Evolutionary conservation across 1,140 invertebrate genomes (phyloP).

Genomic region (Heterodera schachtii): DNA sequence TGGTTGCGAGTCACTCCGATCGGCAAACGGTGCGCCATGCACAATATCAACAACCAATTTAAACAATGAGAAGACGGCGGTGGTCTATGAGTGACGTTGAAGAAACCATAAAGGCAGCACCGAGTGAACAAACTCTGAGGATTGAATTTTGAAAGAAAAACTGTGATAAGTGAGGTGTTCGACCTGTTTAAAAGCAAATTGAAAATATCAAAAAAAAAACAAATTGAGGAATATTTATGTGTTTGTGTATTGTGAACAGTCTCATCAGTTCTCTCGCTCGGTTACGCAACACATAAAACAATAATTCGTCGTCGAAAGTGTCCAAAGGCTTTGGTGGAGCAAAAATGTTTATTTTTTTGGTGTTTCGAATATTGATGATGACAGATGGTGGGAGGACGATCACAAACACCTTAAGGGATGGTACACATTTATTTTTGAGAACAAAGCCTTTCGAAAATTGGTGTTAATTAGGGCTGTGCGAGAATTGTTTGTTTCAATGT

Average conservation of each 20-base stretch:
- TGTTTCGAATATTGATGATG: no score
- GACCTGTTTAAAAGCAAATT: slow-evolving; percentile 9
- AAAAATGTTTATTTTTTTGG: no score
- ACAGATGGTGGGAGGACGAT: no score
- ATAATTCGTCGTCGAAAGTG: background rate
- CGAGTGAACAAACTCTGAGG: background rate
- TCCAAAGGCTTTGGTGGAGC: no score
- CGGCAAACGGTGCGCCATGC: background rate
- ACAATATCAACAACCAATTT: background rate
- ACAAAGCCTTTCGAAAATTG: no score
- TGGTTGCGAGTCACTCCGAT: background rate
- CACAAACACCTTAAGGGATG: no score
- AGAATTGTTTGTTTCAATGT: no score
- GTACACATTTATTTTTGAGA: no score
- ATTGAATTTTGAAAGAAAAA: background rate
- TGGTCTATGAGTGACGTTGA: background rate
- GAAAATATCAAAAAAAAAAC: slow-evolving; percentile 7
- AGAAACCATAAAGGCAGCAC: background rate
- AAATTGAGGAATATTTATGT: slow-evolving; percentile 7
- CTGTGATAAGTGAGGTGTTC: background rate
- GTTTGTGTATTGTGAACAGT: background rate
- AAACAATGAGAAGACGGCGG: no score
- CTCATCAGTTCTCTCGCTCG: background rate
- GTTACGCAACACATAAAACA: slow-evolving; percentile 4
- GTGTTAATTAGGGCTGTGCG: no score